A percentile compares a stretch with the other conserved stretches of the same genome.
These are phyloP conservation scores for Anoplolepis gracilipes DNA, from an alignment of 1,140 invertebrate species.

Conservation along the genomic window DNA sequence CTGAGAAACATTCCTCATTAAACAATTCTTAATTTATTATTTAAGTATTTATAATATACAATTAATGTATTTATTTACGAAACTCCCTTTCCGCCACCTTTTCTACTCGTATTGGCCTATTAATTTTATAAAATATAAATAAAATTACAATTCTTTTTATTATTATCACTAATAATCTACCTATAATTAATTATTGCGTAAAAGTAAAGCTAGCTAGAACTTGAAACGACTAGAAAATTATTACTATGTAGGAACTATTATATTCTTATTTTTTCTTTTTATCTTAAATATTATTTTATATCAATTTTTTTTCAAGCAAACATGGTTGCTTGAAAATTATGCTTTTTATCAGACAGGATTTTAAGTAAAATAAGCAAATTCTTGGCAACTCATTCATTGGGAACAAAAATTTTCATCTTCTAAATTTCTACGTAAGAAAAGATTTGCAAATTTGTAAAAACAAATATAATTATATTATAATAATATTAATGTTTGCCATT, in stretches of 20 bases:
- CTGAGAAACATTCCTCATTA: too few relatives aligned
- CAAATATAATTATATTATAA: not conserved
- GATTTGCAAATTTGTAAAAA: not conserved
- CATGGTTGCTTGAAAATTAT: not conserved
- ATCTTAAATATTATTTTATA: too few relatives aligned
- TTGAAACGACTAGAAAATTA: not conserved
- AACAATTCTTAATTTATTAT: too few relatives aligned
- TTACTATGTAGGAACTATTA: not conserved
- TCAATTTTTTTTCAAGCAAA: not conserved
- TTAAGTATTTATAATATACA: too few relatives aligned
- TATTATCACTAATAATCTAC: not conserved
- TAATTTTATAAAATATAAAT: too few relatives aligned
- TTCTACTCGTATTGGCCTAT: too few relatives aligned
- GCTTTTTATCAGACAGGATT: not conserved
- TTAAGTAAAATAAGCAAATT: constrained; percentile 18
- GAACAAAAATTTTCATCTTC: not conserved
- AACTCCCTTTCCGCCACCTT: too few relatives aligned
- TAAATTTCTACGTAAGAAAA: not conserved
- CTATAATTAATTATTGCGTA: not conserved
- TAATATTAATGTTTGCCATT: not conserved
- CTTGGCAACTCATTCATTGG: not conserved
- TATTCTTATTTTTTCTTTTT: not conserved
- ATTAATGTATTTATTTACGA: too few relatives aligned
- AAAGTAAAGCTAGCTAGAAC: not conserved
- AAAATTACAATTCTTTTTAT: not conserved